Evolutionary conservation across 2,888 invertebrate species (phyloP), one percentile per base, ranked within the genome.

Genomic region (Phania funesta): DNA sequence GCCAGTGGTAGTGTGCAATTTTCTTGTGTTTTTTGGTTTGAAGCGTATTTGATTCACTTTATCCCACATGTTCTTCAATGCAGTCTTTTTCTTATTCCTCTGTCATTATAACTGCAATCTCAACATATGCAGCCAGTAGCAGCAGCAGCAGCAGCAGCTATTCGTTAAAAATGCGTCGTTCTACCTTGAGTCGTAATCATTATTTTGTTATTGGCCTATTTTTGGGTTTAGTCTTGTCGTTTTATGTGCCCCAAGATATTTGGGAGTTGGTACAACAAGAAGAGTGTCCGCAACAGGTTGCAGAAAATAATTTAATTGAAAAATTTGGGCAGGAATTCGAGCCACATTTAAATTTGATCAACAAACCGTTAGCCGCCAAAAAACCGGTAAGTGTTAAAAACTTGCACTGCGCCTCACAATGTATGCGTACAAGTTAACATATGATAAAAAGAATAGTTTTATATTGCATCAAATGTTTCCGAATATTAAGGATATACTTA

Each of bases 311-410:
- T 84, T 85, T 89, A n/a, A 89, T 89, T 83, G 89, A 89, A 83
- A 90, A 89, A 86, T 92, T 88, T 62, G 90, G 90, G 26, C 90
- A 90, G 85, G 91, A 91, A 75, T 91, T 91, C 84, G 90, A 91
- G 85, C 91, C 91, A 62, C 91, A 90, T 85, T 86, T 91, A 78
- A 91, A 91, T 87, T 87, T 91, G 74, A 89, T 90, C 62, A 91
- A 91, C 73, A 91, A 91, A 86, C 91, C 91, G 79, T 86, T 91
- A 84, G 88, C 89, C 70, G 91, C 91, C 9, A 91, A 91, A 85
- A 91, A 91, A 86, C 88, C 88, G 87, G 90, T 90, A 87, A 88
- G 90, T 87, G 8, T 4, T 71, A 0, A 38, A 58, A n/a, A 11
- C 22, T n/a, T 22, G 20, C n/a, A 44, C 44, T 16, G 16, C 18